Evolutionary conservation across 2,113 vertebrate genomes (phyloP).

Genomic region (Otolemur garnettii): DNA sequence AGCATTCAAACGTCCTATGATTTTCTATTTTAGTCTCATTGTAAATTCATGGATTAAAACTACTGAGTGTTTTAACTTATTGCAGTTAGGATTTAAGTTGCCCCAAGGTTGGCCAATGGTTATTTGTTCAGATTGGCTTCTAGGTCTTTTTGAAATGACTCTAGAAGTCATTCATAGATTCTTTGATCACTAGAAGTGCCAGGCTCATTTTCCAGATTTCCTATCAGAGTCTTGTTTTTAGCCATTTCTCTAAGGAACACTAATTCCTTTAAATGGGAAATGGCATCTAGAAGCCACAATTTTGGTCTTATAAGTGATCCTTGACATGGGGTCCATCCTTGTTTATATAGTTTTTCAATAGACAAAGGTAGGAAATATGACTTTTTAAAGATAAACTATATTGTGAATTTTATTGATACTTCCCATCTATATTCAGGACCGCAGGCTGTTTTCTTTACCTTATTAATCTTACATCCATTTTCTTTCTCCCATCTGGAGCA

Average conservation of each 20-base stretch:
- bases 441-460: not conserved
- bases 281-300: not conserved
- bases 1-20: not conserved
- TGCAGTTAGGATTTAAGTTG: not conserved
- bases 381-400: not conserved
- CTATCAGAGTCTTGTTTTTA: not conserved
- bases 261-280: not conserved
- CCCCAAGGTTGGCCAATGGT: not conserved
- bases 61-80: not conserved
- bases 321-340: not conserved
- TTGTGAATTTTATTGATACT: conserved; percentile 21
- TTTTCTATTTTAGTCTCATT: not conserved
- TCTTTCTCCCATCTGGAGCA: not conserved
- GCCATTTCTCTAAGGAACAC: not conserved
- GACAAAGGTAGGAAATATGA: not conserved
- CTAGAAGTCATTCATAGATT: not conserved
- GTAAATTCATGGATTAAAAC: conserved; percentile 26
- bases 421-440: not conserved
- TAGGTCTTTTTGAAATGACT: not conserved
- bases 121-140: not conserved
- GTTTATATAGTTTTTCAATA: not conserved
- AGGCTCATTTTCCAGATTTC: not conserved
- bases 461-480: conserved; percentile 1
- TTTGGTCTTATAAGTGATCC: not conserved
- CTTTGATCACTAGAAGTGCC: not conserved